A percentile compares a stretch with the other conserved stretches of the same genome.
Conservation (phyloP, 2,113 vertebrate species). For the Smithornis capensis region DNA sequence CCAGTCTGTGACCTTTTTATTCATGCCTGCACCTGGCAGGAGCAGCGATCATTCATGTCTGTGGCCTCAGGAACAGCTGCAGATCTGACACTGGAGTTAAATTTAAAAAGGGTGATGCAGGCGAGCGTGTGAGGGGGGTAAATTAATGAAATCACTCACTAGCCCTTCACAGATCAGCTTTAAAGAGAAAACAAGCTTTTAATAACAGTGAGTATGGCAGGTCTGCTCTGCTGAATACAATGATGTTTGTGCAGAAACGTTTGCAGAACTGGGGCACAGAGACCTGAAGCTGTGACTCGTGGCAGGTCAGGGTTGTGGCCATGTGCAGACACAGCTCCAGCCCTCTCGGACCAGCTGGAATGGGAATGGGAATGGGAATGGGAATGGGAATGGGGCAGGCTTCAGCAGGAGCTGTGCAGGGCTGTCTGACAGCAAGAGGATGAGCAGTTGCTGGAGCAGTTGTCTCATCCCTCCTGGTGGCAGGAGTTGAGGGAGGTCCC, state of each 20-base stretch:
- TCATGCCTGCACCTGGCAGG: slow-evolving; percentile 23
- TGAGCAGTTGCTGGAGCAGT: background rate
- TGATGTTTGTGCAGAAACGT: background rate
- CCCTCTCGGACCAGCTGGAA: background rate
- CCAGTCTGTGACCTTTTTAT: background rate
- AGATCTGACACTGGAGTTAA: background rate
- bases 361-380: background rate
- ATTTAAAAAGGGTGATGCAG: slow-evolving; percentile 36
- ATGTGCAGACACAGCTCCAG: background rate
- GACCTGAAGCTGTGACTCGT: background rate
- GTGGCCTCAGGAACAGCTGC: slow-evolving; percentile 30
- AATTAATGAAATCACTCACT: background rate
- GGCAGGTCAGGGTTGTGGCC: background rate
- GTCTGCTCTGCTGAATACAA: background rate
- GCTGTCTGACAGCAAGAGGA: background rate
- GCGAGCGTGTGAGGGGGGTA: accelerated
- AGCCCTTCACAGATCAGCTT: background rate
- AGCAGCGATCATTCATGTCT: background rate
- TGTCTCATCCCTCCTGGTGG: accelerated
- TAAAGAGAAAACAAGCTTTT: background rate
- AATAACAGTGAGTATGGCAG: background rate
- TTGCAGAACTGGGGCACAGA: background rate
- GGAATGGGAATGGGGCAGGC: background rate
- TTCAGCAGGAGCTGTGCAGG: background rate
- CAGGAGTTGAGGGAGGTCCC: background rate